A percentile compares a stretch with the other conserved stretches of the same genome.
These are phyloP conservation scores for Syrmaticus mikado DNA, from an alignment of 2,113 vertebrate species.

Conservation along the genomic window DNA sequence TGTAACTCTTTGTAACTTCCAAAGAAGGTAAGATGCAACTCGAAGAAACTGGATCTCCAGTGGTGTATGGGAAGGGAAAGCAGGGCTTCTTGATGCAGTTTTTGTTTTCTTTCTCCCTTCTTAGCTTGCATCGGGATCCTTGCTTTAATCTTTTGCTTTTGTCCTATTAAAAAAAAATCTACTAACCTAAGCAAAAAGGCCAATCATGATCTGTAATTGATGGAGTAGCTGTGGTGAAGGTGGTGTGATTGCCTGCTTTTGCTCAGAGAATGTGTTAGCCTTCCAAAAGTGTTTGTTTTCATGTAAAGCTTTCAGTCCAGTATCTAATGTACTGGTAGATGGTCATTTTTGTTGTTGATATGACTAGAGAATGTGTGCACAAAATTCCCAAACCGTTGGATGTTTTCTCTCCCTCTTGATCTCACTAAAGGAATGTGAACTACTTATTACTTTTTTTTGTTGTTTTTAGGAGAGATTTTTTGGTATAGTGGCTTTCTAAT, in stretches of 20 bases:
- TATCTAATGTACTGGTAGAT: not conserved
- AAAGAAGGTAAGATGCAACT: constrained; percentile 70
- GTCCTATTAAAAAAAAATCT: not conserved
- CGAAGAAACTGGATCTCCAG: not conserved
- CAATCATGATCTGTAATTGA: not conserved
- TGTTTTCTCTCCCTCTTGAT: not conserved
- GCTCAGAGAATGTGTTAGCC: not conserved
- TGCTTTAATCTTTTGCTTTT: constrained; percentile 30
- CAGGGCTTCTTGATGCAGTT: not conserved
- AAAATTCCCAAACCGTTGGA: not conserved
- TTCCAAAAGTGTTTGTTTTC: not conserved
- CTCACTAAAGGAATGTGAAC: not conserved
- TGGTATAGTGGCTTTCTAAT: not conserved
- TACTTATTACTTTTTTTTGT: not conserved
- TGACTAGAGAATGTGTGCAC: not conserved
- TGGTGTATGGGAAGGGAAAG: constrained; percentile 36
- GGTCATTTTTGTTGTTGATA: not conserved
- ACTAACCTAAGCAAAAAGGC: constrained; percentile 10
- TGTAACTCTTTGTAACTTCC: constrained; percentile 84
- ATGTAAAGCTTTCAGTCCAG: not conserved
- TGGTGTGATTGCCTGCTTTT: not conserved
- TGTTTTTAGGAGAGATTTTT: not conserved
- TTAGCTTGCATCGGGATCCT: not conserved
- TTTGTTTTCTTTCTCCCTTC: not conserved
- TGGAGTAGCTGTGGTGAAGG: not conserved